Conservation (phyloP, 2,888 invertebrate genomes). For the Tetanocera ferruginea region DNA sequence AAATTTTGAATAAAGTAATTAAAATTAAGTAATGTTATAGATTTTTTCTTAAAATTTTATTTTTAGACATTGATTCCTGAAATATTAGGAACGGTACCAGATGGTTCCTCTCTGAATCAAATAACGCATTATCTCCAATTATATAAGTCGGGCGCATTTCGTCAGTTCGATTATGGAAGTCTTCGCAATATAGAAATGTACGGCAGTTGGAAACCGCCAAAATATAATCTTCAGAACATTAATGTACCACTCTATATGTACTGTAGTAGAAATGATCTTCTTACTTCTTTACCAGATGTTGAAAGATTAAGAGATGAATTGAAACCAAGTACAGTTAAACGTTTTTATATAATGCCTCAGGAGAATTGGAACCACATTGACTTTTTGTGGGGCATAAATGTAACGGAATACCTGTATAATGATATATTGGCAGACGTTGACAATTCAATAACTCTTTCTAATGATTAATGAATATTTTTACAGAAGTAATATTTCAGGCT, state of each 20-base stretch:
- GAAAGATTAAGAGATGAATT: constrained; percentile 38
- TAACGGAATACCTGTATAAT: constrained; percentile 9
- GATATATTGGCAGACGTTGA: too few relatives aligned
- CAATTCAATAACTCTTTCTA: too few relatives aligned
- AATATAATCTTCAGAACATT: constrained; percentile 55
- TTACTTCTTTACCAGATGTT: constrained; percentile 57
- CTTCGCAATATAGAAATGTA: constrained; percentile 51
- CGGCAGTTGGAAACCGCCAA: constrained; percentile 50
- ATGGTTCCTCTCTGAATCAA: constrained; percentile 59
- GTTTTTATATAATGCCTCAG: constrained; percentile 72
- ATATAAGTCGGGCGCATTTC: constrained; percentile 54
- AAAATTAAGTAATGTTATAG: neutral
- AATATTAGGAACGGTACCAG: constrained; percentile 60
- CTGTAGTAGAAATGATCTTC: constrained; percentile 55
- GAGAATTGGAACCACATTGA: constrained; percentile 72
- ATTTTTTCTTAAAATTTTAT: neutral
- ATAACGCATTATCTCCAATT: constrained; percentile 59
- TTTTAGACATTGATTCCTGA: constrained; percentile 57
- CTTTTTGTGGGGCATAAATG: constrained; percentile 75
- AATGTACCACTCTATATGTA: constrained; percentile 51
- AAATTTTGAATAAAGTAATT: neutral
- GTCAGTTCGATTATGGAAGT: constrained; percentile 55
- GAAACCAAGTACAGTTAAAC: constrained; percentile 67
- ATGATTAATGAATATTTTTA: too few relatives aligned
- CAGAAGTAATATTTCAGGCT: too few relatives aligned